Evolutionary conservation across 2,888 invertebrate species (phyloP), one percentile per base, ranked within the genome.

Genomic region (Platycheirus albimanus): DNA sequence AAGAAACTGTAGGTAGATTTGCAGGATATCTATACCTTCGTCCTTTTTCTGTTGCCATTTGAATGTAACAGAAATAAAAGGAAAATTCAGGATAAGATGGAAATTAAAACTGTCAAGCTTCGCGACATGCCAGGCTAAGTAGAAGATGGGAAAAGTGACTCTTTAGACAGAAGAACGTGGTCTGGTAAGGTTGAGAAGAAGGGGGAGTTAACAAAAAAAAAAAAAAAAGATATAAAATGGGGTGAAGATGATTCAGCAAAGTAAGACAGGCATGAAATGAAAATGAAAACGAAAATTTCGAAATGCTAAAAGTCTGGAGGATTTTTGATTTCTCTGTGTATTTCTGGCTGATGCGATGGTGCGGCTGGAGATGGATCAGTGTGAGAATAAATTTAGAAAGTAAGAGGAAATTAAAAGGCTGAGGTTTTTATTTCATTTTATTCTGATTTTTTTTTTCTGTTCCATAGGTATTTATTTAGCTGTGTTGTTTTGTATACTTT

Each of bases 61-160:
- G 15, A 47, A 63, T 41, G 58, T 41, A 19, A 41, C 41, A 30
- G 28, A 28, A 56, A 49, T 41, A 63, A 58, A 64, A 41, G 38
- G 28, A 51, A 75, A 54, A 36, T 52, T 72, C 33, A 56, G 72
- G 71, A 69, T 70, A 64, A 76, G 75, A 78, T 78, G 54, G 49
- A 75, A 80, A 80, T 76, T 76, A 64, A 80, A 70, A 76, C 69
- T 76, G 64, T 69, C 79, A 67, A 70, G 61, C 61, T 19, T 38
- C 24, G 47, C 52, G 49, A 28, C 19, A 38, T 15, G 36, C 28
- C 38, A 36, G 41, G 43, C 52, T 28, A 51, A 41, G 49, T 20
- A 20, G 49, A 41, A 49, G 69, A 56, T 20, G 49, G 36, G 7
- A 24, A 28, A 54, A 41, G 56, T 58, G 56, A 56, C 24, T 58